Base-by-base conservation (phyloP, 2,797 vertebrate species). In the Halcyon chelicuti region DNA sequence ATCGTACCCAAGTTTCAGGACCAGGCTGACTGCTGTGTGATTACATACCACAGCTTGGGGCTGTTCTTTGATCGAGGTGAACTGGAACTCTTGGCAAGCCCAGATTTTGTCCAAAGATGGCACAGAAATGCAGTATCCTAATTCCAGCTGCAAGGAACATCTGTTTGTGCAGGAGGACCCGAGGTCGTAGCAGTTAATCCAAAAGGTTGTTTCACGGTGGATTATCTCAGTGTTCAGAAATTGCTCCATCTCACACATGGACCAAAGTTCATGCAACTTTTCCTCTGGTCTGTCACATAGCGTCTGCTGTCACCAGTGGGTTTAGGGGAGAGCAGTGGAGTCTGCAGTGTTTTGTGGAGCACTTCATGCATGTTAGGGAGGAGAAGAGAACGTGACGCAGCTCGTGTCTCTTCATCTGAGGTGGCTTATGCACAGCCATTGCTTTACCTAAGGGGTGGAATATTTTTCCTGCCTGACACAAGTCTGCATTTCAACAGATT, bases 371-470 rank as follows among this genome's bases (percentile, higher is more conserved):
- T 63, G 61, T 79, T 40, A 78, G 42, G 44, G 83, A 96, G 74
- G 63, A 87, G 85, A 85, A 85, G 63, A 75, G 58, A 81, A 93
- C 8, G 14, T 82, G 86, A 77, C 81, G 94, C 70, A 92, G 44
- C 47, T 61, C 42, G 0, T 79, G 51, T 65, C 60, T 77, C 57
- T 80, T 92, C 35, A 0, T 78, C 78, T 74, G 72, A 96, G 77
- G 40, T 94, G 79, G 71, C 39, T 96, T 84, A 42, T 62, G 49
- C 55, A 54, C 75, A 80, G 93, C 65, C 73, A 49, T 70, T 89
- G 51, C 73, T 94, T 90, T 90, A 95, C 92, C 96, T 94, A 80
- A 93, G 63, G 86, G 54, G 39, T 33, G 63, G 94, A 97, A 72
- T 92, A 78, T 77, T 80, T 95, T 85, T 95, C 92, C 76, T 96